Conservation (phyloP, 2,797 vertebrate genomes). For the Acridotheres tristis region DNA sequence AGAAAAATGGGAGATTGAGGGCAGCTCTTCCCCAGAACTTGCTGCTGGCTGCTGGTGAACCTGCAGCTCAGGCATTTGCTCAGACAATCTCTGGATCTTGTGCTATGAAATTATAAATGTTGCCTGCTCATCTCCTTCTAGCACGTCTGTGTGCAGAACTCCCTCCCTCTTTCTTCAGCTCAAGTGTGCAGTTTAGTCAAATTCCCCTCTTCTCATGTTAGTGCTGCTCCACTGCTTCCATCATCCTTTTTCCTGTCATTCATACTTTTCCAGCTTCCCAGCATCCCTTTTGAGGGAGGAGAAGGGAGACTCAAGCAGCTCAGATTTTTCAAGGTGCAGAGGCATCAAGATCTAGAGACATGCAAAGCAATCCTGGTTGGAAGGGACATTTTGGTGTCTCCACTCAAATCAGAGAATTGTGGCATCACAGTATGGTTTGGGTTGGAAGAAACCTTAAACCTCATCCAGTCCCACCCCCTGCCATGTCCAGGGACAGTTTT, state of each 20-base stretch:
- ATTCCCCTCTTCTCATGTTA: neutral
- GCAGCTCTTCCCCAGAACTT: neutral
- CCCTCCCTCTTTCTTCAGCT: neutral
- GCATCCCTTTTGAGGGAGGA: neutral
- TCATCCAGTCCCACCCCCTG: neutral
- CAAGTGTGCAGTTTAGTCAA: neutral
- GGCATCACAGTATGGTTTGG: rapidly evolving
- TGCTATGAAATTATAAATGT: neutral
- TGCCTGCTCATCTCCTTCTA: neutral
- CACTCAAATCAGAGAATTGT: rapidly evolving
- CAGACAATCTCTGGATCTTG: neutral
- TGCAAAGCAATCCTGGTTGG: neutral
- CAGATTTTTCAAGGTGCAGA: neutral
- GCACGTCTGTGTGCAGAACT: neutral
- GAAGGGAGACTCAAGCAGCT: neutral
- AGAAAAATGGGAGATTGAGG: neutral
- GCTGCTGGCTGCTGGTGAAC: neutral
- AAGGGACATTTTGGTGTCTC: neutral
- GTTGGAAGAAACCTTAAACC: neutral
- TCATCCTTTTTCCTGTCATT: neutral
- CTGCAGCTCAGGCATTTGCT: neutral
- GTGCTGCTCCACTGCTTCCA: neutral
- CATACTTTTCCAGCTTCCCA: neutral
- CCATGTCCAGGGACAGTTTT: neutral
- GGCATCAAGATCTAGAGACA: neutral